Conservation (phyloP, 53 echinoderm and acorn worm species). For the Echinometra lucunter region DNA sequence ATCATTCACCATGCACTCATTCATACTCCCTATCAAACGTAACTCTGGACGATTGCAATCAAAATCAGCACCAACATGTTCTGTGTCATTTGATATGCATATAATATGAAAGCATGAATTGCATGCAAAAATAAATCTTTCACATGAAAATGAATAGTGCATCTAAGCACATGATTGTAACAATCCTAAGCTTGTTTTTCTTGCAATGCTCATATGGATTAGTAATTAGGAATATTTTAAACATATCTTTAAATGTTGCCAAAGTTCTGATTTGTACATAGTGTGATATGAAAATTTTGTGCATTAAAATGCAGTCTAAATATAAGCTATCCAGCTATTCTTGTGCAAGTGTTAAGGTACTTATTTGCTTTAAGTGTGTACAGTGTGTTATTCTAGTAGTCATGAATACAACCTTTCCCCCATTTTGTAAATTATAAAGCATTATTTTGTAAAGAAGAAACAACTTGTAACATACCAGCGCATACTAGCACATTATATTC, state of each 20-base stretch:
- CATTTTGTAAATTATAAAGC: not conserved
- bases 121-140: too few relatives aligned
- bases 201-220: not conserved
- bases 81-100: not conserved
- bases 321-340: not conserved
- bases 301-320: conserved; percentile 33
- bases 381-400: not conserved
- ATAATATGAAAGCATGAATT: too few relatives aligned
- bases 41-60: not conserved
- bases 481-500: not conserved
- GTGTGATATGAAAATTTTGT: conserved; percentile 28
- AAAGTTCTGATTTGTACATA: conserved; percentile 47
- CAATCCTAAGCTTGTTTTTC: not conserved
- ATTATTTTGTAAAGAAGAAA: conserved; percentile 48
- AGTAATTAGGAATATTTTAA: not conserved
- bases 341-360: not conserved
- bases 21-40: not conserved
- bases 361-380: conserved; percentile 16
- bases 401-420: not conserved
- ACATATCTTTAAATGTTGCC: conserved; percentile 40
- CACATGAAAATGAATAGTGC: too few relatives aligned
- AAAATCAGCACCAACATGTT: not conserved
- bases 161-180: not conserved
- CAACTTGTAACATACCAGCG: conserved; percentile 2
- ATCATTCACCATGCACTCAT: not conserved